These are phyloP conservation scores for Cristatella mucedo DNA, from an alignment of 2,888 invertebrate genomes.

Conservation along the genomic window DNA sequence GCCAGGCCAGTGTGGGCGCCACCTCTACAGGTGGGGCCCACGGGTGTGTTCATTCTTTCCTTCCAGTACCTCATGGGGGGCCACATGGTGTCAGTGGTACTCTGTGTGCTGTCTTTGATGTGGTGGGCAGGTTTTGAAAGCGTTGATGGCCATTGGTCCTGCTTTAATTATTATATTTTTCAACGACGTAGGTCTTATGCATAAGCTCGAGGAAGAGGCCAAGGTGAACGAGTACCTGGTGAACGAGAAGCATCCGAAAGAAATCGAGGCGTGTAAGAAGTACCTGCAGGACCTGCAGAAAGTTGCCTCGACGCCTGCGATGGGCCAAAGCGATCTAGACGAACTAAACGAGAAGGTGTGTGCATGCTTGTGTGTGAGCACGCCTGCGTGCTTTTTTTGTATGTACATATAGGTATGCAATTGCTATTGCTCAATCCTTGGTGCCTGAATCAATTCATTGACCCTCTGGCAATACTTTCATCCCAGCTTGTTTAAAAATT, in stretches of 20 bases:
- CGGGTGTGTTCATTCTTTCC: too few species aligned
- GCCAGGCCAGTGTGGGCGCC: conserved; percentile 44
- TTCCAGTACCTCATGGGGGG: too few species aligned
- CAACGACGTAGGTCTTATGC: conserved; percentile 46
- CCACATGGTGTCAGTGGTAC: too few species aligned
- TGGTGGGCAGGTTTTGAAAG: neutral
- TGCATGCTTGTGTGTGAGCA: neutral
- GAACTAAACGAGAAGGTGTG: conserved; percentile 42
- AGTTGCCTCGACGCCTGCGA: conserved; percentile 51
- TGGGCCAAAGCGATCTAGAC: conserved; percentile 51
- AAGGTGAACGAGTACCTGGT: conserved; percentile 58
- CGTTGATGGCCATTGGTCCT: too few species aligned
- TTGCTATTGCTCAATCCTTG: too few species aligned
- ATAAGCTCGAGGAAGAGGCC: conserved; percentile 58
- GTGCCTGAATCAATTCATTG: too few species aligned
- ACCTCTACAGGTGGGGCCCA: conserved; percentile 51
- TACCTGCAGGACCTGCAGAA: conserved; percentile 53
- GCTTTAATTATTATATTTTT: too few species aligned
- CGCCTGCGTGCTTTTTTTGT: too few species aligned
- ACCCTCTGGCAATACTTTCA: too few species aligned
- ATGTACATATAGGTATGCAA: too few species aligned
- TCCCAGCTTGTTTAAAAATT: too few species aligned
- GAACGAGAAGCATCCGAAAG: conserved; percentile 62
- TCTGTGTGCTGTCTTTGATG: neutral
- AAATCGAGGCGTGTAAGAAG: conserved; percentile 48